A percentile compares a stretch with the other conserved stretches of the same genome.
These are phyloP conservation scores for Cathartes aura DNA, from an alignment of 2,113 vertebrate genomes.

Conservation along the genomic window DNA sequence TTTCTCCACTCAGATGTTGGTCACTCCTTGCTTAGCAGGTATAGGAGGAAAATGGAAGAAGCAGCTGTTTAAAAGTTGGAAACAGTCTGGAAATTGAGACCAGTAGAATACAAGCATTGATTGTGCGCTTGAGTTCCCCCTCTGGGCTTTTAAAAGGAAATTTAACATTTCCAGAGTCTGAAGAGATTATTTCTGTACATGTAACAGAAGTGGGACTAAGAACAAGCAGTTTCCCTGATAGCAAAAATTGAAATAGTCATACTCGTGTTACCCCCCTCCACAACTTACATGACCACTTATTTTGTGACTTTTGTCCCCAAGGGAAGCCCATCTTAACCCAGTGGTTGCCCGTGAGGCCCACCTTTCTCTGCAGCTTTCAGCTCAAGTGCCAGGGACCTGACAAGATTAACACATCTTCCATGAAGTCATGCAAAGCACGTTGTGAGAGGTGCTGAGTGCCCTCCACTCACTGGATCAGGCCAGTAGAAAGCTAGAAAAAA, in stretches of 20 bases:
- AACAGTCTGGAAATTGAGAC: background rate
- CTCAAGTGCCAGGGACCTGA: background rate
- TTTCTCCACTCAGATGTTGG: background rate
- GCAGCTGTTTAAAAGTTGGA: background rate
- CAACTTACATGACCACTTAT: background rate
- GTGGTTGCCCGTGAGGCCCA: background rate
- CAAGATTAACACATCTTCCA: background rate
- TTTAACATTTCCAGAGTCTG: constrained; percentile 51
- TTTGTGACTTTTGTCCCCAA: background rate
- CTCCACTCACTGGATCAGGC: background rate
- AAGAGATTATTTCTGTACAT: constrained; percentile 32
- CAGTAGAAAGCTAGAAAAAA: background rate
- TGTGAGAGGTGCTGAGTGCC: background rate
- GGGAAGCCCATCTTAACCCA: background rate
- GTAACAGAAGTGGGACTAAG: constrained; percentile 3
- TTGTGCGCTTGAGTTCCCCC: background rate
- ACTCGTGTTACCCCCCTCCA: background rate
- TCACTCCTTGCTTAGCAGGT: background rate
- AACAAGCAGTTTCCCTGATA: background rate
- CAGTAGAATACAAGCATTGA: background rate
- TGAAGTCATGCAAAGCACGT: background rate
- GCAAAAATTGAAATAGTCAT: background rate
- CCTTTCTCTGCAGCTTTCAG: background rate
- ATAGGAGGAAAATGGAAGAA: background rate
- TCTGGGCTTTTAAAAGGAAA: constrained; percentile 47